These are phyloP conservation scores for Andrena camellia DNA, from an alignment of 2,888 invertebrate species.

Conservation along the genomic window DNA sequence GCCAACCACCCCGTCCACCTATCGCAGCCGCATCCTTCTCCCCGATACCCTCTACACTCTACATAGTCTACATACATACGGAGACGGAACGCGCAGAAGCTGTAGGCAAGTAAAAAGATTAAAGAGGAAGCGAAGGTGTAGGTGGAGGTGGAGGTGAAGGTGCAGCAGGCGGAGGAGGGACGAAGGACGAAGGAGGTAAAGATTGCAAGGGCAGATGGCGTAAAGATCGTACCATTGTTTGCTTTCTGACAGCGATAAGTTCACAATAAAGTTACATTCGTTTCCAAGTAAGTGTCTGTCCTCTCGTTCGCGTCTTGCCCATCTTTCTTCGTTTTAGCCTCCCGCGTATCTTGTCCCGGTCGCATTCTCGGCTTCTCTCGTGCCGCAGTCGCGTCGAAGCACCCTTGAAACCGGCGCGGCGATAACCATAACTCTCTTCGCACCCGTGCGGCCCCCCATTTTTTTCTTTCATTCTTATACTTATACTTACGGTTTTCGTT, in stretches of 20 bases:
- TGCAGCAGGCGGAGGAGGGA: background rate
- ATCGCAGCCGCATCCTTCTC: conserved; percentile 45
- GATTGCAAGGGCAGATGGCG: conserved; percentile 79
- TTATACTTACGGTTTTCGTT: conserved; percentile 42
- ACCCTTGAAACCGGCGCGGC: conserved; percentile 73
- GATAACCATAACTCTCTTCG: conserved; percentile 81
- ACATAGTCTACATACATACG: too few relatives aligned
- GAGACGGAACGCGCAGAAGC: conserved; percentile 19
- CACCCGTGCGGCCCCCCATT: conserved; percentile 72
- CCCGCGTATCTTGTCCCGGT: conserved; percentile 42
- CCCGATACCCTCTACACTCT: conserved; percentile 1
- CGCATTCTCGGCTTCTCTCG: conserved; percentile 39
- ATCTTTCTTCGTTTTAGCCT: conserved; percentile 44
- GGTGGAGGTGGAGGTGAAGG: background rate
- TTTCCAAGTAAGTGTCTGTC: conserved; percentile 79
- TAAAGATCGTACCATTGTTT: conserved; percentile 79
- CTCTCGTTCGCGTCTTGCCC: conserved; percentile 50
- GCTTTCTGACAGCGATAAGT: conserved; percentile 84
- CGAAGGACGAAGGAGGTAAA: conserved; percentile 54
- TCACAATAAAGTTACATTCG: conserved; percentile 84
- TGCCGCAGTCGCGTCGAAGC: conserved; percentile 59
- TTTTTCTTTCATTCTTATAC: conserved; percentile 24
- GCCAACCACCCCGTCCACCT: conserved; percentile 64
- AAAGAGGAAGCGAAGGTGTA: background rate
- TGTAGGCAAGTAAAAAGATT: conserved; percentile 12